Evolutionary conservation across 2,113 vertebrate species (phyloP).

Genomic region (Lophochroa leadbeateri): DNA sequence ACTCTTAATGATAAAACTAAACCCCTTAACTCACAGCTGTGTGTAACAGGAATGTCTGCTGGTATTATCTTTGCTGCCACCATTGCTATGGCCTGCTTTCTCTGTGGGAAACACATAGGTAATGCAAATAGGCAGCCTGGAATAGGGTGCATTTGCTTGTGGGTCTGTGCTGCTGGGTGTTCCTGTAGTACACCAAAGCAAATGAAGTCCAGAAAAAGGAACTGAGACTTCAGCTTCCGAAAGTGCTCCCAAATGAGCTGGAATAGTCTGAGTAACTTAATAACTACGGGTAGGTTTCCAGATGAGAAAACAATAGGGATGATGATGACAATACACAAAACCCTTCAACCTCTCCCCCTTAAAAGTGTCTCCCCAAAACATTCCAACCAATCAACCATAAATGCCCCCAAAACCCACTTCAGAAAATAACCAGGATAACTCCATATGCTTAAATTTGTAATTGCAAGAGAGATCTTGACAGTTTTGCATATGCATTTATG

Average conservation of each 20-base stretch:
- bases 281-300: background rate
- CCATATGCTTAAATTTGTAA: background rate
- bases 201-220: background rate
- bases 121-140: background rate
- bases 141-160: rapidly evolving
- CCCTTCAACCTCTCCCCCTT: too few species aligned
- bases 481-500: background rate
- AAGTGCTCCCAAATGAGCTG: background rate
- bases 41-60: background rate
- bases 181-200: background rate
- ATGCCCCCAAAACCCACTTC: background rate
- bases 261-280: background rate
- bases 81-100: rapidly evolving
- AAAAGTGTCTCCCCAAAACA: rapidly evolving
- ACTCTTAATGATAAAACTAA: background rate
- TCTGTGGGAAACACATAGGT: rapidly evolving
- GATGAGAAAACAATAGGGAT: background rate
- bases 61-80: background rate
- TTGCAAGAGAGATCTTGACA: background rate
- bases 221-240: background rate
- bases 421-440: background rate
- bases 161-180: background rate
- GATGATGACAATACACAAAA: background rate
- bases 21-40: background rate
- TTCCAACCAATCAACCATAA: background rate